Base-by-base conservation (phyloP, 2,797 vertebrate species). In the Staurois parvus region DNA sequence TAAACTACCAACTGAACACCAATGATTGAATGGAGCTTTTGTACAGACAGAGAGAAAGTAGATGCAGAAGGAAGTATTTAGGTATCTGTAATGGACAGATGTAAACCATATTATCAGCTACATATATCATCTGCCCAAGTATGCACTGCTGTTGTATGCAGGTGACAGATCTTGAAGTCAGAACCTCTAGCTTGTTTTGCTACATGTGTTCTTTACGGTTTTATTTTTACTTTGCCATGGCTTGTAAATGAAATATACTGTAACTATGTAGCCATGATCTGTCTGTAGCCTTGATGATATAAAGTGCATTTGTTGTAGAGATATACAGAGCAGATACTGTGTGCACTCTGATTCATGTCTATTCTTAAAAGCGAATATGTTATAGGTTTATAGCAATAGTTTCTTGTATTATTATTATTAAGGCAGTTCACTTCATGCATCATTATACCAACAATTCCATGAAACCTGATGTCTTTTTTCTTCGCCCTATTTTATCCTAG, bases 341-440 rank as follows among this genome's bases (percentile, higher is more conserved):
- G 72, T 73, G 19, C 45, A 29, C 12, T 17, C n/a, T 73, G 72
- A 73, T 73, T 73, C 72, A 73, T 73, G 70, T n/a, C 40, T 30
- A 9, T 73, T 45, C 37, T 28, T 40, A 6, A 59, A 59, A 59
- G 52, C 52, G 17, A 72, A 73, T 73, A 15, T 73, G 29, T 48
- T 56, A 5, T 56, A 56, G 48, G 5, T 3, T 8, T 7, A n/a
- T 21, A 59, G 52, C 52, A 24, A 59, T 59, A 12, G 52, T 24
- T 59, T 24, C 52, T 59, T 59, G 48, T 24, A 19, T 19, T 59
- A 37, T 37, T 37, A 37, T 37, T 37, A 37, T 24, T 59, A 59
- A n/a, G n/a, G n/a, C 52, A 59, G 21, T 59, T 59, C 8, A 24
- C 5, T 24, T 21, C 21, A 59, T 59, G 52, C 24, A 59, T 59